phyloP scores from a whole-genome alignment of 2,888 invertebrate genomes.

The Lepidochitona cinerea region DNA sequence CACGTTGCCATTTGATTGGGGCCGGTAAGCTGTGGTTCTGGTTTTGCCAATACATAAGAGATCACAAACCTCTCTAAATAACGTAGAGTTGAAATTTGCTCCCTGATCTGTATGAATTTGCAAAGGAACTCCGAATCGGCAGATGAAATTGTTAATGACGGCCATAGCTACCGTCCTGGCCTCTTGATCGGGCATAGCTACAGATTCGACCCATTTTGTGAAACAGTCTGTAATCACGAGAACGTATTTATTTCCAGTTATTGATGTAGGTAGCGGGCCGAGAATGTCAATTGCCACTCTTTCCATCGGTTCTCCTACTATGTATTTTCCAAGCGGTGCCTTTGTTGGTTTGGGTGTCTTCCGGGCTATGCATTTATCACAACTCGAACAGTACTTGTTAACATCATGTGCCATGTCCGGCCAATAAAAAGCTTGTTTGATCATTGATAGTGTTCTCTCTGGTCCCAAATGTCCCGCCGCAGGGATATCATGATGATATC shows the following conservation, averaged over 20 bases:
- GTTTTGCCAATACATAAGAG: neutral
- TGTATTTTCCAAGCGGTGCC: neutral
- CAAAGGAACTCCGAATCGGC: neutral
- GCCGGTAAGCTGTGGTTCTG: neutral
- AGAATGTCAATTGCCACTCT: neutral
- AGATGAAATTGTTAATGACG: neutral
- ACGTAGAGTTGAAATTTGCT: neutral
- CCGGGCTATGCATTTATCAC: neutral
- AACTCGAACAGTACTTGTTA: neutral
- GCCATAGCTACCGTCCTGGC: neutral
- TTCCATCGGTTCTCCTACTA: neutral
- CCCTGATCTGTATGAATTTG: neutral
- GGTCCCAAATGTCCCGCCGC: neutral
- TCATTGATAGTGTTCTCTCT: neutral
- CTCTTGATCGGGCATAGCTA: neutral
- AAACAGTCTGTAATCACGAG: neutral
- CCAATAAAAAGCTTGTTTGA: neutral
- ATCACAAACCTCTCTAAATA: neutral
- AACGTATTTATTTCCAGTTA: neutral
- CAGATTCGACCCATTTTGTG: conserved; percentile 1
- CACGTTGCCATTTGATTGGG: neutral
- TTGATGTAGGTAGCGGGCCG: neutral
- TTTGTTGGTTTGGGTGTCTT: neutral
- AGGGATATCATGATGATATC: neutral
- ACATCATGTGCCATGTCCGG: neutral